Evolutionary conservation across 2,113 vertebrate species (phyloP), one percentile per base, ranked within the genome.

Genomic region (Falco punctatus): DNA sequence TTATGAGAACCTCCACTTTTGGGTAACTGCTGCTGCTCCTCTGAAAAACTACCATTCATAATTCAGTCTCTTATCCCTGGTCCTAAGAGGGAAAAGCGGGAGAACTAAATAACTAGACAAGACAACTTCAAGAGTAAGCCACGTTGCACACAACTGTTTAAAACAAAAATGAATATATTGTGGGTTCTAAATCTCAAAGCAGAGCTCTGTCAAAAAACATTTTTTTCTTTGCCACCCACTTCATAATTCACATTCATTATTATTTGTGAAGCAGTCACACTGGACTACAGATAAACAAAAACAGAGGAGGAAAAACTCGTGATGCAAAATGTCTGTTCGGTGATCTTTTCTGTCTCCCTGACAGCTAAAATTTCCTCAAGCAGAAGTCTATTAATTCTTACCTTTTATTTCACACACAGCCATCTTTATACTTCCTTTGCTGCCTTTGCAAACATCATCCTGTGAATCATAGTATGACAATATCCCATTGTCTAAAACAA

Each of bases 341-440:
- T 57, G 30, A 72, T 59, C 62, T 90, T 82, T 77, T 74, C 42
- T 9, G 49, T 59, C 44, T 58, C 35, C 48, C 58, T 57, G 38
- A 35, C 26, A 92, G 77, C 17, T 83, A 91, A 74, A 90, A 81
- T 51, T 78, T 93, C 84, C 61, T 88, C 57, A 81, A 73, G 89
- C 30, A 84, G 54, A 61, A 91, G 75, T 42, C 30, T 74, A 73
- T 69, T 58, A 65, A 74, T 24, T 90, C 96, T 97, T 97, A 99
- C 98, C 98, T 98, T 99, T 98, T 96, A 99, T 99, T 98, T 99
- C 98, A 98, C 98, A 99, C 46, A 99, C 98, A 38, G 98, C 98
- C 98, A 99, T 99, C 96, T 99, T 99, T 98, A 99, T 98, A 86
- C 98, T 99, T 95, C 98, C 98, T 98, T 99, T 99, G 95, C 98